Base-by-base conservation (phyloP, 2,888 invertebrate genomes). In the Ornithoptera priamus region DNA sequence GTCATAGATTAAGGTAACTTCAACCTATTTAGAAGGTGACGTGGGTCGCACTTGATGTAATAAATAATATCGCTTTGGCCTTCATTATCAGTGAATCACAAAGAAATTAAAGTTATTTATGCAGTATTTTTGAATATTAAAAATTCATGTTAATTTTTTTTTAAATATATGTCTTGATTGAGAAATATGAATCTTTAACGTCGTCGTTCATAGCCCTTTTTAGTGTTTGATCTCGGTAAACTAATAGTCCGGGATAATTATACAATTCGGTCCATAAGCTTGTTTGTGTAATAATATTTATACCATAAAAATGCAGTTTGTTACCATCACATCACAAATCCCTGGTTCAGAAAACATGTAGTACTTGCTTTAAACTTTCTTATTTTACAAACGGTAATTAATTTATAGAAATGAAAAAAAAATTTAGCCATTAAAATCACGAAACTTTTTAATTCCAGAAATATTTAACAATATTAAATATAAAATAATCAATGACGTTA, bases 1-100 rank as follows among this genome's bases (percentile, higher is more conserved):
- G 65, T 69, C 69, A 69, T 17, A 65, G 61, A 62, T 62, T 69
- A 69, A 65, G 61, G 61, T 61, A 42, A 62, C 39, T 24, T 65
- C 61, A 20, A 20, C 57, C 57, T 62, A 62, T 59, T 68, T 65
- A 62, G 8, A 30, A 69, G 61, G 65, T 60, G 62, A 69, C 69
- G 65, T 18, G 30, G 61, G 56, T 69, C 56, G 36, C 7, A 61
- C 59, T 39, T 6, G 61, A 68, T 20, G 50, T 18, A 46, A 53
- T 20, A 30, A n/a, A 62, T 36, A 53, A 36, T n/a, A 62, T n/a
- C 24, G 39, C 18, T 24, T n/a, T 50, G 46, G 10, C 59, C 59
- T 53, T 22, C 15, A 46, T 53, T 58, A 59, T 64, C 17, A 10
- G 39, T 53, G 59, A 65, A 46, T 65, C 69, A 65, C 22, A 24